Evolutionary conservation across 2,797 vertebrate species (phyloP).

Genomic region (Peromyscus eremicus): DNA sequence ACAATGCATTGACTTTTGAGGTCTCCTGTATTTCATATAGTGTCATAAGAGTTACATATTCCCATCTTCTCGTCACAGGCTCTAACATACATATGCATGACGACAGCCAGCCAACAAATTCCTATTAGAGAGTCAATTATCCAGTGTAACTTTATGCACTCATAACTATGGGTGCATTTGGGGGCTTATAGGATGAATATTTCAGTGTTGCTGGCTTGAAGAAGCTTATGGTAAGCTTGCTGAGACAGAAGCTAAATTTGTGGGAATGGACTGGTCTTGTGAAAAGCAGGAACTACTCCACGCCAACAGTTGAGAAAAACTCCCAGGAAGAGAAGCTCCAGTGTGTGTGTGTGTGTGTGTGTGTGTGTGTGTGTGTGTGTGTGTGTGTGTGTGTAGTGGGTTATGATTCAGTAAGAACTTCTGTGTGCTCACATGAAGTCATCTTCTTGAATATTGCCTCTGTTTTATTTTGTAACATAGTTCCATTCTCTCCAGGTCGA

Average conservation of each 20-base stretch:
- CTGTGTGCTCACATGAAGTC: not conserved
- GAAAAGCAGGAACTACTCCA: not conserved
- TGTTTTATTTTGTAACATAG: not conserved
- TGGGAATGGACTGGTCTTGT: not conserved
- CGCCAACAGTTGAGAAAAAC: not conserved
- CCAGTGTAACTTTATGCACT: not conserved
- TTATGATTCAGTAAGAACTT: not conserved
- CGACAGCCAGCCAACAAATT: not conserved
- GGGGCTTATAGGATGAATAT: not conserved
- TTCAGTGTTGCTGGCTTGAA: not conserved
- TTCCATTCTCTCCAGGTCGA: not conserved
- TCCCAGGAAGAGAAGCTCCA: not conserved
- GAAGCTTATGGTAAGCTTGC: not conserved
- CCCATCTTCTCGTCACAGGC: not conserved
- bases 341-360: not conserved
- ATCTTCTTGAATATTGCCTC: not conserved
- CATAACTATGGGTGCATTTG: not conserved
- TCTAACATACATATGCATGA: not conserved
- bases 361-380: no score
- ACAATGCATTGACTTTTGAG: not conserved
- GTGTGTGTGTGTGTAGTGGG: not conserved
- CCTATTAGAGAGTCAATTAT: not conserved
- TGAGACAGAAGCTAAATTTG: constrained; percentile 25
- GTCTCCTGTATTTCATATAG: not conserved
- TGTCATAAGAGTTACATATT: not conserved